phyloP scores from a whole-genome alignment of 2,113 vertebrate genomes.

The Empidonax traillii region DNA sequence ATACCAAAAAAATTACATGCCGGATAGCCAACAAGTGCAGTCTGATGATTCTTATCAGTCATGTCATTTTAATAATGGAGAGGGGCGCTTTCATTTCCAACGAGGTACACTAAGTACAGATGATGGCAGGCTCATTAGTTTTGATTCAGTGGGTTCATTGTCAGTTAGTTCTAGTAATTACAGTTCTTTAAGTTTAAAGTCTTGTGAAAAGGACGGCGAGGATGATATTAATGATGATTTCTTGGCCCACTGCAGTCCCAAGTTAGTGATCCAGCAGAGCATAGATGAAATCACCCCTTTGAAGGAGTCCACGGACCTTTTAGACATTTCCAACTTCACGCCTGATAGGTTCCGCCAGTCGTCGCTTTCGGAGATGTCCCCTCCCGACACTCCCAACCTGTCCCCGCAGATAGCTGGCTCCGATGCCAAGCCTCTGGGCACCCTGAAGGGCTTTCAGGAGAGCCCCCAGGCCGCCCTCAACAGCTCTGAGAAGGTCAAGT shows the following conservation, averaged over 20 bases:
- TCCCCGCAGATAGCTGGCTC: conserved; percentile 91
- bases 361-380: conserved; percentile 94
- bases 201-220: conserved; percentile 93
- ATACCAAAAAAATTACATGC: conserved; percentile 91
- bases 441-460: conserved; percentile 87
- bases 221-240: conserved; percentile 95
- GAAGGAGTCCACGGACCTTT: conserved; percentile 95
- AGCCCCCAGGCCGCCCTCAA: conserved; percentile 77
- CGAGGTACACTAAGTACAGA: conserved; percentile 89
- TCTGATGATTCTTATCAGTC: conserved; percentile 91
- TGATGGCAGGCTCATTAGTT: conserved; percentile 94
- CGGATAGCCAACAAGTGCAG: conserved; percentile 84
- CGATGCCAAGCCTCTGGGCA: conserved; percentile 84
- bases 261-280: conserved; percentile 97
- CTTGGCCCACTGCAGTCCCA: conserved; percentile 97
- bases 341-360: conserved; percentile 98
- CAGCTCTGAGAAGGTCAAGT: conserved; percentile 86
- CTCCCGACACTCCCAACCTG: conserved; percentile 95
- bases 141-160: conserved; percentile 94
- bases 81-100: conserved; percentile 93
- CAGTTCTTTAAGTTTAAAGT: conserved; percentile 94
- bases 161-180: conserved; percentile 95
- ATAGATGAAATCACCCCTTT: conserved; percentile 93
- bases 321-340: conserved; percentile 99
- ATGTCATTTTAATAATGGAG: conserved; percentile 88